Evolutionary conservation across 2,113 vertebrate genomes (phyloP), one percentile per base, ranked within the genome.

Genomic region (Jaculus jaculus): DNA sequence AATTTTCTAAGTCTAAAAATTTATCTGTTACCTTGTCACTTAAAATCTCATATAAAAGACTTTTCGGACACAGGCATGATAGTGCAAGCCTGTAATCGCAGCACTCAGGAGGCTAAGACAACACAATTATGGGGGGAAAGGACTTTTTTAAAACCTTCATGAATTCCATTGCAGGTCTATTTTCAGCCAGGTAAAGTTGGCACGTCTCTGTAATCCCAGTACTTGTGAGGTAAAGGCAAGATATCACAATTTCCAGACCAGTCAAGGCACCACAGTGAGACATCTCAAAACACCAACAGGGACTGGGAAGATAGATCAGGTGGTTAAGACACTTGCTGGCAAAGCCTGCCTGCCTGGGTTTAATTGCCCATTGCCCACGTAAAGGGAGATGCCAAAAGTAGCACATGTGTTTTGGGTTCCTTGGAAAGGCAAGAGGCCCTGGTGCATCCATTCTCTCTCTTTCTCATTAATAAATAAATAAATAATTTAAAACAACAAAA

Each of bases 1-100:
- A 72, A 89, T 32, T 89, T 94, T 83, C 84, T 51, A 95, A 73
- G n/a, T 93, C 80, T 7, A 86, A 47, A 30, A 84, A 80, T 77
- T 91, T 66, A 77, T 75, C 24, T 69, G 51, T 77, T 89, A 47
- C 47, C 75, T 71, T 87, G 30, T 77, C 39, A 78, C 26, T 94
- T 94, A 37, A 78, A 58, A 60, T 89, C 32, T 79, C 87, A 60
- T 69, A 21, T 82, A 58, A 51, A 60, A 13, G 51, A 85, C 68
- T 61, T n/a, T 84, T 74, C 21, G 16, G 51, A 74, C 28, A 37
- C 30, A 34, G 20, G 39, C 32, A 42, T 42, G 39, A 10, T 74
- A 24, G 21, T 54, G 61, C 37, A 65, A n/a, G 26, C 58, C 58
- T 47, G 13, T 63, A 26, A 47, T 65, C 13, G 37, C 58, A 65